Percentiles rank a stretch among this genome's conserved stretches.
Evolutionary conservation across 2,113 vertebrate species (phyloP).

Genomic region (Pontoporia blainvillei): DNA sequence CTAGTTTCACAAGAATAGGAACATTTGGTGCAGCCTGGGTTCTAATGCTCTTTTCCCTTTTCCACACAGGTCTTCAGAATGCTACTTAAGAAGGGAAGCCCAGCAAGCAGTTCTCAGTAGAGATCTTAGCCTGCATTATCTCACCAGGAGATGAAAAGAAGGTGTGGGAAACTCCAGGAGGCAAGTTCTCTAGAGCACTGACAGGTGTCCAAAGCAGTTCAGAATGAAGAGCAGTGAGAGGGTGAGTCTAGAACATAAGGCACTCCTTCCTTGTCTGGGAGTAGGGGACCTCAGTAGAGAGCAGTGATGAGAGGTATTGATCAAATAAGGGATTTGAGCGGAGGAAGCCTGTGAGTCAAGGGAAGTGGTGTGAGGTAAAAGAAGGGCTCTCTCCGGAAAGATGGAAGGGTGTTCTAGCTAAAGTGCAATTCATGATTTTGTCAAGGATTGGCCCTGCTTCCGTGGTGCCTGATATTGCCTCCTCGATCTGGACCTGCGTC

Average conservation of each 20-base stretch:
- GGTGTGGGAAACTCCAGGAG: neutral
- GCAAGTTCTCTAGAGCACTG: neutral
- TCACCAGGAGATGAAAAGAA: neutral
- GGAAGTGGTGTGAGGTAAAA: neutral
- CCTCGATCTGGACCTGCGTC: neutral
- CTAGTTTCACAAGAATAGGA: neutral
- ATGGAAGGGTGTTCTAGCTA: neutral
- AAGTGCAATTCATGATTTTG: neutral
- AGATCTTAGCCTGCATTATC: neutral
- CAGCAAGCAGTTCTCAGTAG: neutral
- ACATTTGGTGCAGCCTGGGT: neutral
- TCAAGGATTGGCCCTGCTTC: neutral
- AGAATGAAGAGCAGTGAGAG: neutral
- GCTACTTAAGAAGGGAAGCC: neutral
- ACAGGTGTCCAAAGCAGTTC: neutral
- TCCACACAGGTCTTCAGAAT: neutral
- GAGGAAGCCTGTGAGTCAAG: neutral
- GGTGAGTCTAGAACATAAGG: neutral
- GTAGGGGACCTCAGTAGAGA: neutral
- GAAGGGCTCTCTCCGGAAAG: neutral
- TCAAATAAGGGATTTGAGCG: neutral
- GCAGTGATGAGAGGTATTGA: neutral
- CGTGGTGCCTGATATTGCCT: neutral
- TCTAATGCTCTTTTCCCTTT: neutral
- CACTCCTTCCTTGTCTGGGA: neutral